phyloP scores from a whole-genome alignment of 2,888 invertebrate species.

The Calameuta pallipes region DNA sequence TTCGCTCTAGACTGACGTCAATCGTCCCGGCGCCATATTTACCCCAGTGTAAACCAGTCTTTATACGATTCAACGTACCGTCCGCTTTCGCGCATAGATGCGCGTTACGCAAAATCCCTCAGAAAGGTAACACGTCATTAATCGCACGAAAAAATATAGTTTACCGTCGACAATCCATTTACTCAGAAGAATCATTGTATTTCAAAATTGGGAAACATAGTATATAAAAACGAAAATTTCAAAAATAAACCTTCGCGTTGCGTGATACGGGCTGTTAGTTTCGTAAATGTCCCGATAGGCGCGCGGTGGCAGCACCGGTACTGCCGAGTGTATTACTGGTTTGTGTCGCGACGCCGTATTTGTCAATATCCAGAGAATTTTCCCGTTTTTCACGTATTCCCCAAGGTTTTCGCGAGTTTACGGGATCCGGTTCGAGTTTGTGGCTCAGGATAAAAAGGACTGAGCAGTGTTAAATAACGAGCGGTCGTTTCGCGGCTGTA shows the following conservation, averaged over 20 bases:
- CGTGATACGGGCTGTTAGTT: neutral
- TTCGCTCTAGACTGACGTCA: neutral
- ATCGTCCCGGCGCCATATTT: neutral
- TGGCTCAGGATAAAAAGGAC: neutral
- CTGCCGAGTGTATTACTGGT: slow-evolving; percentile 23
- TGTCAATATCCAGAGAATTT: slow-evolving; percentile 54
- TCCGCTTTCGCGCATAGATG: neutral
- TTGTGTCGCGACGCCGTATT: slow-evolving; percentile 59
- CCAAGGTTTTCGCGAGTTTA: slow-evolving; percentile 2
- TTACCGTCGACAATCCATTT: neutral
- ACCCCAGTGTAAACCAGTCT: neutral
- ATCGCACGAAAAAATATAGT: neutral
- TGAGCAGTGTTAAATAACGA: neutral
- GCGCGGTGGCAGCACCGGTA: slow-evolving; percentile 37
- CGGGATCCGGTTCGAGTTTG: neutral
- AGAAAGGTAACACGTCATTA: neutral
- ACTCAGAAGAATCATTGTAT: neutral
- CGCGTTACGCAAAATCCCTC: neutral
- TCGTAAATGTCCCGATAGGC: slow-evolving; percentile 10
- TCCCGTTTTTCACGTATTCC: slow-evolving; percentile 37
- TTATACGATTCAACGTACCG: neutral
- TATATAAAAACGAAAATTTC: neutral
- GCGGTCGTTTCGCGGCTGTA: neutral
- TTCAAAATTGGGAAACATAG: neutral
- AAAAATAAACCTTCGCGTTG: neutral